These are phyloP conservation scores for Callopanchax toddi DNA, from an alignment of 2,113 vertebrate genomes.

Conservation along the genomic window DNA sequence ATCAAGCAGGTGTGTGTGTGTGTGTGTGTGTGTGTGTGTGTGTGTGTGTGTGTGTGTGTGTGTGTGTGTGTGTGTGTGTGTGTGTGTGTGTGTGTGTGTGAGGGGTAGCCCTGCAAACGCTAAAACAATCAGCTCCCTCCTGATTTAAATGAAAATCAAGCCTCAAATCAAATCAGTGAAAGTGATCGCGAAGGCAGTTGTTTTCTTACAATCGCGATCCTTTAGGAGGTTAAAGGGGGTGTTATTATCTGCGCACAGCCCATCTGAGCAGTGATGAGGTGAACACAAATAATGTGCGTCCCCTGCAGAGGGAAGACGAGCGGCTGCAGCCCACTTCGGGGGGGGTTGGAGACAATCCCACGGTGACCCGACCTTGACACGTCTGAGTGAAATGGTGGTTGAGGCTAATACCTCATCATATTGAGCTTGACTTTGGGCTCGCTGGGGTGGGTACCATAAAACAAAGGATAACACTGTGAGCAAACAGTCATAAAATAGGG, in stretches of 20 bases:
- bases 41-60: too few relatives aligned
- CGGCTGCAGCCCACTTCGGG: conserved; percentile 45
- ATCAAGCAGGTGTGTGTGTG: conserved; percentile 46
- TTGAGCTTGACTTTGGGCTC: conserved; percentile 75
- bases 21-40: too few relatives aligned
- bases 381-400: conserved; percentile 72
- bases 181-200: conserved; percentile 37
- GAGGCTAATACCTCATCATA: conserved; percentile 82
- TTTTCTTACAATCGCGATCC: conserved; percentile 70
- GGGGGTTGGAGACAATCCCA: conserved; percentile 68
- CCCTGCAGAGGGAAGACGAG: conserved; percentile 62
- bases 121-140: conserved; percentile 3
- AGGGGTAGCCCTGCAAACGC: conserved; percentile 8
- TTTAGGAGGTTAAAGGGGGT: conserved; percentile 74
- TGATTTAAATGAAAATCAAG: conserved; percentile 27
- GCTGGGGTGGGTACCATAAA: conserved; percentile 70
- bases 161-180: conserved; percentile 8
- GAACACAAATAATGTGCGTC: conserved; percentile 74
- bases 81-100: too few relatives aligned
- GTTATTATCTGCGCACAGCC: conserved; percentile 67
- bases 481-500: conserved; percentile 72
- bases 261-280: conserved; percentile 76
- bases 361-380: conserved; percentile 80
- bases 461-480: conserved; percentile 76
- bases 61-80: too few relatives aligned